Evolutionary conservation across 2,888 invertebrate species (phyloP).

Genomic region (Morpho deidamia): DNA sequence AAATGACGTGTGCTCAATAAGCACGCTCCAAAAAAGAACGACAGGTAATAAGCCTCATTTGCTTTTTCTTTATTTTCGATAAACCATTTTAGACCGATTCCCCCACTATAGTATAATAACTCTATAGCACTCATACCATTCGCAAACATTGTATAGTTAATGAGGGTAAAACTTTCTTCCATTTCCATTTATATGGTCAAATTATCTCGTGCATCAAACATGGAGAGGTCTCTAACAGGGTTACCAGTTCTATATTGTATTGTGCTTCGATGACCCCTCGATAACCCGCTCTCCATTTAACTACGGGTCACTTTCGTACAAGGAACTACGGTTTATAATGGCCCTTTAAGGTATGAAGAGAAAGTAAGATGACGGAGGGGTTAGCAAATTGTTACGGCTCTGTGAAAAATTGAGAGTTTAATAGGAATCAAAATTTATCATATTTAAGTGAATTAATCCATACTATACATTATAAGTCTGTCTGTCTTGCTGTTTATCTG

Average conservation of each 20-base stretch:
- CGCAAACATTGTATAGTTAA: too few relatives aligned
- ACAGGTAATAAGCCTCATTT: too few relatives aligned
- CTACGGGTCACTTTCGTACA: constrained; percentile 52
- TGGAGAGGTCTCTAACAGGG: constrained; percentile 25
- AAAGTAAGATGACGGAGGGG: constrained; percentile 42
- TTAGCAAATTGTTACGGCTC: constrained; percentile 27
- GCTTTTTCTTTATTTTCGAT: too few relatives aligned
- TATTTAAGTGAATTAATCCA: too few relatives aligned
- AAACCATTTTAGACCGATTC: too few relatives aligned
- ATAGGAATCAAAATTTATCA: not conserved
- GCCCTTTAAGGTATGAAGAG: constrained; percentile 48
- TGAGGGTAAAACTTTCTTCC: not conserved
- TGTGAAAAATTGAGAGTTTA: constrained; percentile 7
- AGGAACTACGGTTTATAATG: constrained; percentile 45
- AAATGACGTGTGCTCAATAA: too few relatives aligned
- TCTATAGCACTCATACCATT: too few relatives aligned
- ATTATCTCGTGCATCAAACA: constrained; percentile 16
- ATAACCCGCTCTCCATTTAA: constrained; percentile 54
- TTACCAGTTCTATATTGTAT: constrained; percentile 31
- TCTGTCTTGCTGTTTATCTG: too few relatives aligned
- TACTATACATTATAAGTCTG: not conserved
- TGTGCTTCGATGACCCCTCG: constrained; percentile 43
- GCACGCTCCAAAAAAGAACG: too few relatives aligned
- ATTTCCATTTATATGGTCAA: constrained; percentile 12
- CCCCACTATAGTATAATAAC: too few relatives aligned